These are phyloP conservation scores for Heterotis niloticus DNA, from an alignment of 2,113 vertebrate genomes.

Conservation along the genomic window DNA sequence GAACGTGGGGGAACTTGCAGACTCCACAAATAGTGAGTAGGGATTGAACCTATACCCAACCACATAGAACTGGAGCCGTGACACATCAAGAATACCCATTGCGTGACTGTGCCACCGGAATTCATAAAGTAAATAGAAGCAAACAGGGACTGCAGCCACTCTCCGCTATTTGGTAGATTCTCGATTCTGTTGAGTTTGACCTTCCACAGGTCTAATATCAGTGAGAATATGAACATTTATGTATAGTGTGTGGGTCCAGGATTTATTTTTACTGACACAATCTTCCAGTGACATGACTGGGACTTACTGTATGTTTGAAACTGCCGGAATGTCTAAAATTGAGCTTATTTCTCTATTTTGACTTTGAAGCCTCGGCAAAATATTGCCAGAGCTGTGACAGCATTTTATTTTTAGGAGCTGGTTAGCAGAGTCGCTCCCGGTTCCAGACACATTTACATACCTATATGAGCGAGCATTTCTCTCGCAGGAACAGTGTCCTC, in stretches of 20 bases:
- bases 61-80: too few relatives aligned
- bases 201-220: neutral
- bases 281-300: neutral
- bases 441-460: neutral
- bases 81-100: too few relatives aligned
- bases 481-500: too few relatives aligned
- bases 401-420: neutral
- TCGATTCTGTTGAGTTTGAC: neutral
- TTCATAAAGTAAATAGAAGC: too few relatives aligned
- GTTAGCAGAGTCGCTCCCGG: neutral
- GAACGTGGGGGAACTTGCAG: too few relatives aligned
- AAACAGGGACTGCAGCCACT: too few relatives aligned
- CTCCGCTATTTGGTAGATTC: neutral
- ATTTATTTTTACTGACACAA: neutral
- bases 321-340: neutral
- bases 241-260: constrained; percentile 24
- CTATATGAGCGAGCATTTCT: neutral
- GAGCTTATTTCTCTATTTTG: neutral
- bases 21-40: too few relatives aligned
- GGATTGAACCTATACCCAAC: too few relatives aligned
- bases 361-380: neutral
- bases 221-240: constrained; percentile 34
- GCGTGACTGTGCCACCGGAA: too few relatives aligned
- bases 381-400: constrained; percentile 12
- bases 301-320: neutral